Conservation (phyloP, 2,888 invertebrate species). For the Empis stercorea region DNA sequence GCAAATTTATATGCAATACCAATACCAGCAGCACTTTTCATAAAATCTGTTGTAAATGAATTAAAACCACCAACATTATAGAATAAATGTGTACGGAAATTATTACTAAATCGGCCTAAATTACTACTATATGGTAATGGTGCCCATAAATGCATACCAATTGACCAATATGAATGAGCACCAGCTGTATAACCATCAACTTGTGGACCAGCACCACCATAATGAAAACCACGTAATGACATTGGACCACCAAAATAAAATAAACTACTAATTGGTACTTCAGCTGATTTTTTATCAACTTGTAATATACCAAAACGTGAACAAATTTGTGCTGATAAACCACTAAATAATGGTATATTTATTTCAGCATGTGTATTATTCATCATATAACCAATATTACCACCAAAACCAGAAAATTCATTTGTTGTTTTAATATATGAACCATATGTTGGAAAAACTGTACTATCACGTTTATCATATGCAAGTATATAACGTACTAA, state of each 20-base stretch:
- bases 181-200: constrained; percentile 63
- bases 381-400: constrained; percentile 81
- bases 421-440: constrained; percentile 56
- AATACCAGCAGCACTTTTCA: constrained; percentile 65
- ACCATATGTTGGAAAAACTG: constrained; percentile 67
- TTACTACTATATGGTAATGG: constrained; percentile 81
- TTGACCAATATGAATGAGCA: constrained; percentile 38
- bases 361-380: constrained; percentile 63
- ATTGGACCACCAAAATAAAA: constrained; percentile 66
- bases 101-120: constrained; percentile 63
- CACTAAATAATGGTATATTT: constrained; percentile 47
- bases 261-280: constrained; percentile 28
- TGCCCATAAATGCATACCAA: constrained; percentile 72
- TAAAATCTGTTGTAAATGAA: constrained; percentile 35
- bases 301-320: constrained; percentile 28
- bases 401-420: constrained; percentile 72
- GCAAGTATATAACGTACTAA: constrained; percentile 66
- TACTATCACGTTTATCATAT: constrained; percentile 67
- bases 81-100: constrained; percentile 82
- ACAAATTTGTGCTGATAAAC: constrained; percentile 32
- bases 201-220: constrained; percentile 78
- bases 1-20: constrained; percentile 77
- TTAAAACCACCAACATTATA: constrained; percentile 76
- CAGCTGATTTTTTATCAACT: constrained; percentile 24
- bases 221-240: constrained; percentile 75